Percentiles rank a stretch among this genome's conserved stretches.
Evolutionary conservation across 2,888 invertebrate species (phyloP).

Genomic region (Orchesellides sinensis): DNA sequence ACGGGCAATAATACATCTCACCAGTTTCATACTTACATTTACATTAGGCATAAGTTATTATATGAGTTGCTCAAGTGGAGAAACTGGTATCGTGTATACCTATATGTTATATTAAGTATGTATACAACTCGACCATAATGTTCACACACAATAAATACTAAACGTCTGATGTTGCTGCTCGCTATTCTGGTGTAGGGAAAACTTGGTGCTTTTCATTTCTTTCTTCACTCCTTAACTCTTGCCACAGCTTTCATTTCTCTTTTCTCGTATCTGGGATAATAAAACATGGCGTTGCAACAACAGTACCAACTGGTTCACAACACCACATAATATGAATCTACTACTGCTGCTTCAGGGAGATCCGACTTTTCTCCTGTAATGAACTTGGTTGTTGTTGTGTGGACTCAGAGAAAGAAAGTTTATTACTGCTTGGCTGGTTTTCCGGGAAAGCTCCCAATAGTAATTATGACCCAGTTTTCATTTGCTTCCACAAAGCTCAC

Average conservation of each 20-base stretch:
- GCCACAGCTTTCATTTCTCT: neutral
- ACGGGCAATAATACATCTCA: too few relatives aligned
- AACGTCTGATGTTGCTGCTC: neutral
- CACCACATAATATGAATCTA: neutral
- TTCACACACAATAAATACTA: neutral
- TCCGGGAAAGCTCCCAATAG: conserved; percentile 33
- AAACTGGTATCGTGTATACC: too few relatives aligned
- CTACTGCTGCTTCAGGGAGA: neutral
- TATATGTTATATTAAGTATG: too few relatives aligned
- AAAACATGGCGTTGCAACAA: conserved; percentile 1
- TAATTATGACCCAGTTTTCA: conserved; percentile 47
- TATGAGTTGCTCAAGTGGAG: too few relatives aligned
- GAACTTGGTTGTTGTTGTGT: conserved; percentile 35
- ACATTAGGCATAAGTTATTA: too few relatives aligned
- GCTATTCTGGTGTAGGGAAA: neutral
- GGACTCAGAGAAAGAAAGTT: conserved; percentile 26
- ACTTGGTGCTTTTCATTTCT: neutral
- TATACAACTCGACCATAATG: too few relatives aligned
- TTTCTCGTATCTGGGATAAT: neutral
- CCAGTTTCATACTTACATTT: too few relatives aligned
- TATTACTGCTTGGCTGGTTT: conserved; percentile 34
- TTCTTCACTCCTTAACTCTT: neutral
- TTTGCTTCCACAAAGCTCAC: conserved; percentile 33
- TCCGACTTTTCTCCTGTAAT: conserved; percentile 5
- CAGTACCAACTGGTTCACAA: neutral